Evolutionary conservation across 2,888 invertebrate genomes (phyloP).

Genomic region (Epinotia ramella): DNA sequence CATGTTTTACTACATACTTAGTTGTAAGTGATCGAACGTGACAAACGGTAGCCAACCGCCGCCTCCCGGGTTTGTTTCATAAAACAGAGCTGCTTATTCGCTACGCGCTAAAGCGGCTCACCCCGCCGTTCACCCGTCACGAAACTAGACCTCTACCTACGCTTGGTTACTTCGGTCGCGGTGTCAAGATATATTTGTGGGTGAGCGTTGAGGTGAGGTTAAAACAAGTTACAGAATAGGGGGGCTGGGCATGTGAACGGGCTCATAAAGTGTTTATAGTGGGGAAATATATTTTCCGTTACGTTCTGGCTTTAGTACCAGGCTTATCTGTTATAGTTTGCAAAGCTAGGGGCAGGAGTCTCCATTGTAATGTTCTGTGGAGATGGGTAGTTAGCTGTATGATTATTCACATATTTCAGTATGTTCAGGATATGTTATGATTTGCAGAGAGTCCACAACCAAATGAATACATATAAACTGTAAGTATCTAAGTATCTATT

Average conservation of each 20-base stretch:
- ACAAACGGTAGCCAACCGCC: conserved; percentile 21
- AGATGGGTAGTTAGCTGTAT: not conserved
- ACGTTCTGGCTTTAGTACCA: conserved; percentile 56
- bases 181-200: too few relatives aligned
- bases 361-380: not conserved
- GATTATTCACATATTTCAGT: not conserved
- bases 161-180: too few relatives aligned
- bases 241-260: too few relatives aligned
- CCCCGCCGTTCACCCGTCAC: too few relatives aligned
- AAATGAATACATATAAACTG: not conserved
- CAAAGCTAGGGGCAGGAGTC: conserved; percentile 14
- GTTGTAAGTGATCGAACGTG: conserved; percentile 27
- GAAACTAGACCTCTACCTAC: too few relatives aligned
- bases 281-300: conserved; percentile 59
- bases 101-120: too few relatives aligned
- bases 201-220: too few relatives aligned
- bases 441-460: not conserved
- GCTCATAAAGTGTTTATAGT: conserved; percentile 72
- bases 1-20: not conserved
- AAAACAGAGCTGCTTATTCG: conserved; percentile 43
- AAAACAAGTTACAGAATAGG: too few relatives aligned
- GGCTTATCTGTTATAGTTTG: conserved; percentile 45
- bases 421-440: too few relatives aligned
- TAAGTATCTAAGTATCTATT: too few relatives aligned
- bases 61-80: conserved; percentile 39